Conservation (phyloP, 2,888 invertebrate species). For the Drosophila melanosoma region DNA sequence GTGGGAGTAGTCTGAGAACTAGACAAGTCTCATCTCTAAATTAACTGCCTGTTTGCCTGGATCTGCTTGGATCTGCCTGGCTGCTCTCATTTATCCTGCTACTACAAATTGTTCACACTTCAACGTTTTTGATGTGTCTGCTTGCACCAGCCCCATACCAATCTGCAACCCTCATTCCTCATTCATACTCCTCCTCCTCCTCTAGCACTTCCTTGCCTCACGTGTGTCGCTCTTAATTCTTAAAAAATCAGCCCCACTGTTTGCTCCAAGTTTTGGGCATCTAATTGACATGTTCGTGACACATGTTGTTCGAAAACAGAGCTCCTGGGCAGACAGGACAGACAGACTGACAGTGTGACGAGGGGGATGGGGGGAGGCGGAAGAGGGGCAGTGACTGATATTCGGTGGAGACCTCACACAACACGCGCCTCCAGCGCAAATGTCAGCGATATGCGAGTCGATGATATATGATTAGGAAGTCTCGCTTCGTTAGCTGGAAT, state of each 20-base stretch:
- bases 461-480: slow-evolving; percentile 79
- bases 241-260: slow-evolving; percentile 41
- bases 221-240: slow-evolving; percentile 50
- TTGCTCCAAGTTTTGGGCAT: slow-evolving; percentile 55
- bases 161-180: not conserved
- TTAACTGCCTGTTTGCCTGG: slow-evolving; percentile 57
- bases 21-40: slow-evolving; percentile 56
- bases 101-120: slow-evolving; percentile 82
- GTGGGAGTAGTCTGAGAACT: not conserved
- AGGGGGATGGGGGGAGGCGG: not conserved
- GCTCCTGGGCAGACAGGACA: slow-evolving; percentile 45
- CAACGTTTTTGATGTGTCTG: slow-evolving; percentile 66
- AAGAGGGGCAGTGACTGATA: not conserved
- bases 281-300: slow-evolving; percentile 82
- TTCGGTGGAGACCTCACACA: slow-evolving; percentile 64
- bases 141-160: not conserved
- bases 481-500: slow-evolving; percentile 64
- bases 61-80: too few relatives aligned
- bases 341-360: slow-evolving; percentile 1
- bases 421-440: slow-evolving; percentile 64
- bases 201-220: slow-evolving; percentile 41
- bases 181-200: not conserved
- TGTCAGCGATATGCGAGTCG: slow-evolving; percentile 79
- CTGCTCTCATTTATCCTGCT: slow-evolving; percentile 53
- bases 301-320: slow-evolving; percentile 64